These are phyloP conservation scores for Tetramorium parvispinum DNA, from an alignment of 1,140 invertebrate genomes.

Conservation along the genomic window DNA sequence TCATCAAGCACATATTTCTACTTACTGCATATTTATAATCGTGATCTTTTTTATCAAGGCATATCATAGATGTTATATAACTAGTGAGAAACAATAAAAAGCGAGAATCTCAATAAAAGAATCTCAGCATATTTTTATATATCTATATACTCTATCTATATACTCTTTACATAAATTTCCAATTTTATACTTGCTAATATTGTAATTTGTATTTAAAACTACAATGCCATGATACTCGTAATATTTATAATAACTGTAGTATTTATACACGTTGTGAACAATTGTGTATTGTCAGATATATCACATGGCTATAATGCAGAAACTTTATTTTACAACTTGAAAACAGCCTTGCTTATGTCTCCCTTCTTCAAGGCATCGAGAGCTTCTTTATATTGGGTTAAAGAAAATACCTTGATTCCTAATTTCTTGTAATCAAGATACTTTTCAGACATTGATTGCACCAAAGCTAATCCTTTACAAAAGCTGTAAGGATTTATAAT, in stretches of 20 bases:
- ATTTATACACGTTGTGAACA: constrained; percentile 13
- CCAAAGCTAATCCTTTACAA: constrained; percentile 87
- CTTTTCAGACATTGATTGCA: constrained; percentile 88
- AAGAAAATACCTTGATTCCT: constrained; percentile 87
- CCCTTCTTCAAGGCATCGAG: too few species aligned
- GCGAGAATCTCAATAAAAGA: constrained; percentile 55
- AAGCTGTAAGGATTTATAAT: constrained; percentile 90
- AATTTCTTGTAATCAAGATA: constrained; percentile 89
- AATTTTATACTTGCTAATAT: constrained; percentile 76
- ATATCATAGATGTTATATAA: constrained; percentile 27
- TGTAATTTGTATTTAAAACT: constrained; percentile 70
- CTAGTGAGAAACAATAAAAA: constrained; percentile 7
- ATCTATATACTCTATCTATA: too few species aligned
- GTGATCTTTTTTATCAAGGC: constrained; percentile 51
- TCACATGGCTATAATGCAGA: not conserved
- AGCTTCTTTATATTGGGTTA: constrained; percentile 88
- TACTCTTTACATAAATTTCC: constrained; percentile 74
- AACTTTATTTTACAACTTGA: constrained; percentile 84
- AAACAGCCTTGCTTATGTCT: too few species aligned
- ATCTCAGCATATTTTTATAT: constrained; percentile 63
- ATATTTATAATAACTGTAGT: constrained; percentile 26
- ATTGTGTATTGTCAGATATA: not conserved
- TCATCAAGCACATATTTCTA: constrained; percentile 44
- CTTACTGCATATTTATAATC: constrained; percentile 66
- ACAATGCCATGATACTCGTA: constrained; percentile 16